These are phyloP conservation scores for Geotrypetes seraphini DNA, from an alignment of 2,797 vertebrate species.

Conservation along the genomic window DNA sequence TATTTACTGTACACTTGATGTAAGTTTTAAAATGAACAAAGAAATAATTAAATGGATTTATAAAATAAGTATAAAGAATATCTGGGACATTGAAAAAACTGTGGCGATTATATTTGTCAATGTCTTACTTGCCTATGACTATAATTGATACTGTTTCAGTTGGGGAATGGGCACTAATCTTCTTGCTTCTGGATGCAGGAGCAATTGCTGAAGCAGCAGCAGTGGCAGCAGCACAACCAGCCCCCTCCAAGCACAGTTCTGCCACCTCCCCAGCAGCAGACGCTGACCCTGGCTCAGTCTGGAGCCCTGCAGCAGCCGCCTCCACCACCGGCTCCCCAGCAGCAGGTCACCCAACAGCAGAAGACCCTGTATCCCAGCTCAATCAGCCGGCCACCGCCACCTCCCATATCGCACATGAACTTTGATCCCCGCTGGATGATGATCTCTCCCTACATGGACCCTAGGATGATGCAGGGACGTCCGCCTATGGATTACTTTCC, in stretches of 20 bases:
- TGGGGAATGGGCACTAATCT: too few species aligned
- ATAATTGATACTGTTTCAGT: too few species aligned
- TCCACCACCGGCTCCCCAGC: constrained; percentile 4
- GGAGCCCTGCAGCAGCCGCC: constrained; percentile 38
- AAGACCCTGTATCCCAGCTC: constrained; percentile 69
- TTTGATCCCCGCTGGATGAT: constrained; percentile 90
- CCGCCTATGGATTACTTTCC: constrained; percentile 82
- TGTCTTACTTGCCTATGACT: too few species aligned
- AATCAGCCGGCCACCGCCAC: constrained; percentile 74
- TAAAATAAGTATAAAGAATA: too few species aligned
- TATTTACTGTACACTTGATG: too few species aligned
- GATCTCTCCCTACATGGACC: constrained; percentile 89
- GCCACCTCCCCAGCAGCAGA: constrained; percentile 38
- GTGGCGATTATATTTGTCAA: too few species aligned
- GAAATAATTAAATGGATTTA: too few species aligned
- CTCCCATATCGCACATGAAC: constrained; percentile 73
- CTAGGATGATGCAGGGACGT: constrained; percentile 81
- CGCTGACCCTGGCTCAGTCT: constrained; percentile 49
- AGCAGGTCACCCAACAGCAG: too few species aligned
- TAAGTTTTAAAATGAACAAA: too few species aligned
- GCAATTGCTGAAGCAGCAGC: constrained; percentile 44
- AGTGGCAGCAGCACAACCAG: constrained; percentile 32
- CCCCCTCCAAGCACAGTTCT: constrained; percentile 1
- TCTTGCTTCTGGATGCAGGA: too few species aligned
- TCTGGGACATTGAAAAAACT: too few species aligned